Conservation (phyloP, 2,888 invertebrate species). For the Nezara viridula region DNA sequence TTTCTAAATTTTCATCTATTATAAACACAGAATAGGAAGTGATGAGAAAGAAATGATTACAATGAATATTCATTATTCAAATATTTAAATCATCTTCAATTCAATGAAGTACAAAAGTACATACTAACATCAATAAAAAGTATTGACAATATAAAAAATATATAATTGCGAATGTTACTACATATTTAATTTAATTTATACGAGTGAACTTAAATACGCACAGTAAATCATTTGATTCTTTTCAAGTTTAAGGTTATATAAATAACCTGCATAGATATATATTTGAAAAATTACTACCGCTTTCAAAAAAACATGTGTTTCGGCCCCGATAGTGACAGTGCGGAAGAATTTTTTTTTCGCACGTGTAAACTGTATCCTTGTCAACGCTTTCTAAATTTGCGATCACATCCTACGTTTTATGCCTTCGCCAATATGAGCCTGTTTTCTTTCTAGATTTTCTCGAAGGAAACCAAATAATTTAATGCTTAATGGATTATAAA, state of each 20-base stretch:
- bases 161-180: too few species aligned
- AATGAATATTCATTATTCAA: too few species aligned
- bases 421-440: neutral
- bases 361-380: conserved; percentile 9
- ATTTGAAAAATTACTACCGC: neutral
- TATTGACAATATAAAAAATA: too few species aligned
- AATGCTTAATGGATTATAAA: neutral
- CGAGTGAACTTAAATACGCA: too few species aligned
- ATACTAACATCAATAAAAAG: too few species aligned
- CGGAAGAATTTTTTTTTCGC: conserved; percentile 21
- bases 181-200: too few species aligned
- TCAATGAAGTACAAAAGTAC: too few species aligned
- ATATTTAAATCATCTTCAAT: too few species aligned
- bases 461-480: neutral
- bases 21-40: too few species aligned
- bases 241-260: neutral
- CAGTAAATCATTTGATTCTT: neutral
- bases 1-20: too few species aligned
- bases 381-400: neutral
- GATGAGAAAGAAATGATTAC: too few species aligned
- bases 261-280: neutral
- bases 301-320: neutral
- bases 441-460: neutral
- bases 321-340: neutral
- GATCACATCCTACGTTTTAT: neutral